Conservation (phyloP, 2,113 vertebrate genomes). For the Spheniscus mendiculus region DNA sequence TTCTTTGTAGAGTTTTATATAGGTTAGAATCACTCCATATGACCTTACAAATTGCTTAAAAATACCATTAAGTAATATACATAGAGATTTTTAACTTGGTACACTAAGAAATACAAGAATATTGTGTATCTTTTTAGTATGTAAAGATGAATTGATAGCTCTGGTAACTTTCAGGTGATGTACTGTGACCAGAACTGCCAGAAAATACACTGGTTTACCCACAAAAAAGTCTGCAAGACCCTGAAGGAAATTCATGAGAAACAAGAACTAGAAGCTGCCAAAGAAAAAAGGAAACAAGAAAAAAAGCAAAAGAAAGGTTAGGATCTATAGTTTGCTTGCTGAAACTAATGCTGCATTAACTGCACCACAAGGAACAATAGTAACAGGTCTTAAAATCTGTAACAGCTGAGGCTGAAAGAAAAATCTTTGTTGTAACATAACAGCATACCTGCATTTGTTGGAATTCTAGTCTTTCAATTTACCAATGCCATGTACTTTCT, state of each 20-base stretch:
- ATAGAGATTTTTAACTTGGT: neutral
- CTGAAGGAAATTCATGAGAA: constrained; percentile 88
- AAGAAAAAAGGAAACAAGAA: constrained; percentile 75
- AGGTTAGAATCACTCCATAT: neutral
- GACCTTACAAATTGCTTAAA: neutral
- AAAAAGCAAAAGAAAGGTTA: constrained; percentile 78
- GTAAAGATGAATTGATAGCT: neutral
- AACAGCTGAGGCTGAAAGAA: neutral
- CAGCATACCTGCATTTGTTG: neutral
- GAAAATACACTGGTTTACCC: constrained; percentile 96
- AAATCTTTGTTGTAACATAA: neutral
- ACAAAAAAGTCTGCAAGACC: constrained; percentile 92
- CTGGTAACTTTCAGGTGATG: constrained; percentile 81
- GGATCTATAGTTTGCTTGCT: neutral
- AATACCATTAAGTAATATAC: neutral
- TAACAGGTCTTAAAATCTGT: neutral
- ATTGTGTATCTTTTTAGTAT: neutral
- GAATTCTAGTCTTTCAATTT: neutral
- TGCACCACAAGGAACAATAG: neutral
- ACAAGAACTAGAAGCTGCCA: constrained; percentile 84
- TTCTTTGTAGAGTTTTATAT: neutral
- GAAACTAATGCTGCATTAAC: neutral
- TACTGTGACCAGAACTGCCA: constrained; percentile 93
- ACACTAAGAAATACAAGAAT: neutral
- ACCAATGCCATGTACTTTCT: neutral